A percentile compares a stretch with the other conserved stretches of the same genome.
Evolutionary conservation across 2,113 vertebrate genomes (phyloP).

Genomic region (Callipepla californica): DNA sequence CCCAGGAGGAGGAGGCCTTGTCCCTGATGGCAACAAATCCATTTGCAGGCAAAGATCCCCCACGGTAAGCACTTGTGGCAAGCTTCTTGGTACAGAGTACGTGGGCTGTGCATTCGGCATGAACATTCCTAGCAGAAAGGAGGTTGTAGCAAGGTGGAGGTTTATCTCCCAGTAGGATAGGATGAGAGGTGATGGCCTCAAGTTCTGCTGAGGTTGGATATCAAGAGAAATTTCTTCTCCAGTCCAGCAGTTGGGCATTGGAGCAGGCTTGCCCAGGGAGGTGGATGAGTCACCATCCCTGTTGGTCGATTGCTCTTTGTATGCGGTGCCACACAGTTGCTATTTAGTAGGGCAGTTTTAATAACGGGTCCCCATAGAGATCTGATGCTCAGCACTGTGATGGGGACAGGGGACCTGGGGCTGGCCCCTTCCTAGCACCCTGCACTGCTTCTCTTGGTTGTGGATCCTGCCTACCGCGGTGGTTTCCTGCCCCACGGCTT

Average conservation of each 20-base stretch:
- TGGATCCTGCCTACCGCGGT: background rate
- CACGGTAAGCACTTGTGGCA: slow-evolving; percentile 79
- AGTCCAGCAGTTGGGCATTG: background rate
- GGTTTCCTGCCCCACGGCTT: background rate
- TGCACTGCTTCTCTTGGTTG: background rate
- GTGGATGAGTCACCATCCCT: background rate
- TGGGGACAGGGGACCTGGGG: background rate
- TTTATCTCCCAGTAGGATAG: background rate
- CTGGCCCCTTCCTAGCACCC: background rate
- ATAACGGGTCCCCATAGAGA: background rate
- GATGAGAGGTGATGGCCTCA: background rate
- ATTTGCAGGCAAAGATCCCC: slow-evolving; percentile 79
- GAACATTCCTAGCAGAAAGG: background rate
- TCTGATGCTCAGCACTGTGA: background rate
- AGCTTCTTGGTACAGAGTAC: background rate
- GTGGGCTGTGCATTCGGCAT: accelerated
- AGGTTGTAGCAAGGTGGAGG: background rate
- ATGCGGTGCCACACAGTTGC: background rate
- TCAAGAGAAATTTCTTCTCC: background rate
- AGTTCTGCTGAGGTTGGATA: background rate
- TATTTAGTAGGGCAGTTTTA: background rate
- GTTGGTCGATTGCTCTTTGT: background rate
- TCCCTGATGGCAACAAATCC: slow-evolving; percentile 89
- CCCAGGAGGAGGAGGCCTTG: slow-evolving; percentile 83
- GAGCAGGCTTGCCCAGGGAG: background rate